These are phyloP conservation scores for Grantiella picta DNA, from an alignment of 2,113 vertebrate species.

Conservation along the genomic window DNA sequence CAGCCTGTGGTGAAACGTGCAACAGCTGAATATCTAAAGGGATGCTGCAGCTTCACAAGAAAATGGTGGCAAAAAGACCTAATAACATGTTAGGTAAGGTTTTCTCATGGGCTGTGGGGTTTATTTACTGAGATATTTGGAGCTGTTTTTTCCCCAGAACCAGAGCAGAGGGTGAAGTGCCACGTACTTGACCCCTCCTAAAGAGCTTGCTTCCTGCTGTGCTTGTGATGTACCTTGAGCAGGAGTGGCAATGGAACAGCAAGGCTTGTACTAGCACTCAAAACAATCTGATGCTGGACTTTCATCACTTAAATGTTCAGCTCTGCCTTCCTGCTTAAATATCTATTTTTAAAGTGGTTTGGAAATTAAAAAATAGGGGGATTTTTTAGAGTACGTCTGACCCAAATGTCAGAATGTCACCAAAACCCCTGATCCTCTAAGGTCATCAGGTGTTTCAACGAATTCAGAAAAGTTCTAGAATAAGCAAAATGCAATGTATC, in stretches of 20 bases:
- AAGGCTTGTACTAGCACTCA: not conserved
- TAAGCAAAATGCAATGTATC: not conserved
- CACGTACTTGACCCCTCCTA: not conserved
- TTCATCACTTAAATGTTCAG: not conserved
- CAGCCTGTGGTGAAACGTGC: conserved; percentile 64
- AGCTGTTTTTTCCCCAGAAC: not conserved
- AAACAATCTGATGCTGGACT: not conserved
- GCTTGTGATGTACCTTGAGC: not conserved
- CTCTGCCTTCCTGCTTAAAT: not conserved
- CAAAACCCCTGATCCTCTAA: rapidly evolving
- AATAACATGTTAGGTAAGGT: no score
- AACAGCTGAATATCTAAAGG: conserved; percentile 55
- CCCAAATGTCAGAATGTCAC: not conserved
- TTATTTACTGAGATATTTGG: not conserved
- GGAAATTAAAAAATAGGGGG: not conserved
- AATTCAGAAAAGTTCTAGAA: not conserved
- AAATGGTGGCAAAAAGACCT: not conserved
- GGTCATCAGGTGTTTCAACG: rapidly evolving
- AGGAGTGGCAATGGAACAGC: rapidly evolving
- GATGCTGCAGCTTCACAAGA: conserved; percentile 12
- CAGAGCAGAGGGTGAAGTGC: not conserved
- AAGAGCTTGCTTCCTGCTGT: rapidly evolving
- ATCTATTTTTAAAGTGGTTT: not conserved
- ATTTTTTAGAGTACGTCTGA: not conserved
- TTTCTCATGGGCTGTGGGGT: not conserved